Conservation (phyloP, 2,888 invertebrate genomes). For the Spisula solida region DNA sequence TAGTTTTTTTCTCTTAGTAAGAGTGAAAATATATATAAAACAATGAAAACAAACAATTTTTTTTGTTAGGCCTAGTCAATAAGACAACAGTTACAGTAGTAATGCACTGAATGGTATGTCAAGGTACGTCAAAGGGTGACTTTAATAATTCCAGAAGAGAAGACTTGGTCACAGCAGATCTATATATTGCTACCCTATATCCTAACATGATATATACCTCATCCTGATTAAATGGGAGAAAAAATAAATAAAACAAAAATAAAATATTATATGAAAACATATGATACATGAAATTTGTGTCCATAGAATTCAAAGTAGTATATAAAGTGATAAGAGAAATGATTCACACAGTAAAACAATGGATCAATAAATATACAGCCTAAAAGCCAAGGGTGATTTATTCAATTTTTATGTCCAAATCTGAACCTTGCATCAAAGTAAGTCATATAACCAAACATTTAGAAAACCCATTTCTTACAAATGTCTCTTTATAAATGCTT, state of each 20-base stretch:
- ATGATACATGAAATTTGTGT: not conserved
- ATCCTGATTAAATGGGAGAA: not conserved
- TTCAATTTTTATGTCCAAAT: no score
- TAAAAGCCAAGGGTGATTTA: no score
- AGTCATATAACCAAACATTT: no score
- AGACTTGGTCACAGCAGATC: not conserved
- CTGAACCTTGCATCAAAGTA: no score
- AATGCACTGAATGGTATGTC: not conserved
- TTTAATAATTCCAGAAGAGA: not conserved
- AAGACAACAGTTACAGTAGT: not conserved
- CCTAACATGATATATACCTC: slow-evolving; percentile 11
- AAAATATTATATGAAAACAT: not conserved
- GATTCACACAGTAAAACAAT: not conserved
- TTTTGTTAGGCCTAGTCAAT: not conserved
- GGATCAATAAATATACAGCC: not conserved
- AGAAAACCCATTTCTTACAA: no score
- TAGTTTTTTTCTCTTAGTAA: no score
- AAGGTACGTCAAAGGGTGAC: not conserved
- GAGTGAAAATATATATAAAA: no score
- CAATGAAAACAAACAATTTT: no score
- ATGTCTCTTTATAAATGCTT: no score
- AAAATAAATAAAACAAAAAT: not conserved
- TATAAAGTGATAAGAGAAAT: not conserved
- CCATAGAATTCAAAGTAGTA: not conserved
- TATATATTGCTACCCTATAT: not conserved